A percentile compares a stretch with the other conserved stretches of the same genome.
phyloP scores from a whole-genome alignment of 2,888 invertebrate species.

The Aproaerema taeniolella region DNA sequence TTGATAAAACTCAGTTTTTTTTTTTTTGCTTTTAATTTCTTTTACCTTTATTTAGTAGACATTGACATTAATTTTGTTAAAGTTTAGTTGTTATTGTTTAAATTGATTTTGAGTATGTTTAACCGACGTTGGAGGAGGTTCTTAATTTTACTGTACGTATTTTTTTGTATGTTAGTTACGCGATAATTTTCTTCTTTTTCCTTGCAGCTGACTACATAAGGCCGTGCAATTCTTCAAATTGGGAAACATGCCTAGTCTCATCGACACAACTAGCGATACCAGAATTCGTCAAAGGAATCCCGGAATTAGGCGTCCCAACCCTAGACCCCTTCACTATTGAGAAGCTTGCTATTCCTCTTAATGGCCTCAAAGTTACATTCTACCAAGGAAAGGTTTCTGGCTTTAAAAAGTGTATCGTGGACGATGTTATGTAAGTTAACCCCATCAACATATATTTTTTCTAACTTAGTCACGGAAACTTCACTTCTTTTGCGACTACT shows the following conservation, averaged over 20 bases:
- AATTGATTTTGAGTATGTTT: too few species aligned
- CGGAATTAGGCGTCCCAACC: conserved; percentile 39
- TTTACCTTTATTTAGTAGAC: too few species aligned
- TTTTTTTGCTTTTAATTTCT: too few species aligned
- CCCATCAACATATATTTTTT: not conserved
- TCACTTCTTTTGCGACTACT: too few species aligned
- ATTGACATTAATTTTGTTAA: too few species aligned
- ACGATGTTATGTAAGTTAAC: conserved; percentile 54
- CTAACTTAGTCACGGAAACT: not conserved
- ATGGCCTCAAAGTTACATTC: conserved; percentile 57
- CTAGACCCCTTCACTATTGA: conserved; percentile 64
- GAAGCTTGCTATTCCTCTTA: conserved; percentile 50
- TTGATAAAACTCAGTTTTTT: too few species aligned
- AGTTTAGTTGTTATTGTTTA: too few species aligned
- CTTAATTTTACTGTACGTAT: too few species aligned
- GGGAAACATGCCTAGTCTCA: conserved; percentile 43
- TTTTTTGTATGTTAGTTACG: too few species aligned
- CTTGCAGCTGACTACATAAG: conserved; percentile 59
- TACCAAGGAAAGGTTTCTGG: conserved; percentile 59
- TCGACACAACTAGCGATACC: conserved; percentile 58
- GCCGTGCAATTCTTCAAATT: conserved; percentile 52
- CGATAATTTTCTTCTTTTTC: too few species aligned
- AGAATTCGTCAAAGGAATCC: conserved; percentile 57
- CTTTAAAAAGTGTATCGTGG: conserved; percentile 56
- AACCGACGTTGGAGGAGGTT: too few species aligned